phyloP scores from a whole-genome alignment of 2,113 vertebrate genomes.

The Coracopsis vasa region DNA sequence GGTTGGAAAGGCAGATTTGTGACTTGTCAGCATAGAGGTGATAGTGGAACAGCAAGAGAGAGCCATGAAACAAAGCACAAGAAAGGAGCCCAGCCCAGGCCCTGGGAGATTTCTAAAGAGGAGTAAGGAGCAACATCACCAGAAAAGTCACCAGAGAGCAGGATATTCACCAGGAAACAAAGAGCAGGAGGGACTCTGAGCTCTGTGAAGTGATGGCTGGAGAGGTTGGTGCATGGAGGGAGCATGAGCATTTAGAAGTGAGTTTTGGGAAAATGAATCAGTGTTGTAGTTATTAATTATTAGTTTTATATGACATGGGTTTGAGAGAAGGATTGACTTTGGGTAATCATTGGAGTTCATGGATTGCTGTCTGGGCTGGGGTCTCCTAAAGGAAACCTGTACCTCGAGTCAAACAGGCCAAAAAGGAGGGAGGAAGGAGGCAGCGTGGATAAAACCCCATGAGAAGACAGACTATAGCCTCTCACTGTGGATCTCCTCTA shows the following conservation, averaged over 20 bases:
- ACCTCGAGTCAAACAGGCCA: neutral
- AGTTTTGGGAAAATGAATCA: neutral
- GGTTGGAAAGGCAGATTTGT: slow-evolving; percentile 22
- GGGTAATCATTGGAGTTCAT: neutral
- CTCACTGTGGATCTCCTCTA: neutral
- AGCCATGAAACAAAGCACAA: neutral
- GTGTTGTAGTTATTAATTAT: neutral
- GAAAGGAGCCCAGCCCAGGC: neutral
- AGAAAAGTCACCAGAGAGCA: neutral
- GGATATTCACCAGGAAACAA: neutral
- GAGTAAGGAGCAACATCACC: neutral
- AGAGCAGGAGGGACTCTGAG: neutral
- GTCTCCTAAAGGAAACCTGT: neutral
- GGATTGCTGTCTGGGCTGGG: neutral
- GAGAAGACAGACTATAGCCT: neutral
- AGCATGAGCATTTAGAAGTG: neutral
- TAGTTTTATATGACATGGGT: neutral
- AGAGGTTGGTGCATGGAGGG: neutral
- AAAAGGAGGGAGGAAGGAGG: neutral
- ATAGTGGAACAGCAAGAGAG: neutral
- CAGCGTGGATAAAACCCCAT: neutral
- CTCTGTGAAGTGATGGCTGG: neutral
- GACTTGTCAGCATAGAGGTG: neutral
- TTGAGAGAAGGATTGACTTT: neutral
- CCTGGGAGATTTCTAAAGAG: neutral